Evolutionary conservation across 2,797 vertebrate genomes (phyloP), one percentile per base, ranked within the genome.

Genomic region (Coregonus sp.): DNA sequence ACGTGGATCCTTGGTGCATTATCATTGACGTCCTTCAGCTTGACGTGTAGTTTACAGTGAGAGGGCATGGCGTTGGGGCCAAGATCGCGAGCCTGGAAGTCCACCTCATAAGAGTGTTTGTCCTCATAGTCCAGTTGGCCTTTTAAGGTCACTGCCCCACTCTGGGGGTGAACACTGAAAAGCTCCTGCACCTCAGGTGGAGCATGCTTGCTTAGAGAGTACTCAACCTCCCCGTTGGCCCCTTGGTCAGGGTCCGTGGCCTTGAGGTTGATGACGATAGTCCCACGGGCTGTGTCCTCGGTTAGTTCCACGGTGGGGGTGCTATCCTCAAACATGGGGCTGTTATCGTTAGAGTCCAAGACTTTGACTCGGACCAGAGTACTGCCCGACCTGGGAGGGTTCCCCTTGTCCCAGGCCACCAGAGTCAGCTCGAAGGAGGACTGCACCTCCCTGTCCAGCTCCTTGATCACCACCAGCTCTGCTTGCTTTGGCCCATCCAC

Each of bases 341-440:
- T 98, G 81, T 98, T 98, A 80, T 98, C 97, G 0, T 98, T 98
- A 54, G 97, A 98, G 86, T 99, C 97, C 0, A 96, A 87, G 70
- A 98, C 94, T 0, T 91, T 95, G 74, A 99, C 93, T 75, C 89
- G 94, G 47, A 99, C 87, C 80, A 95, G 87, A 37, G 95, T 94
- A 1, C 94, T 97, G 18, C 96, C 97, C 59, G 97, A 97, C 82
- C 91, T 95, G 0, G 95, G 96, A 0, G 96, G 97, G 61, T 91
- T 91, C 63, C 97, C 98, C 2, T 95, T 96, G 78, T 98, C 97
- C 65, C 93, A 95, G 12, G 97, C 98, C 0, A 91, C 92, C 82
- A 98, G 79, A 5, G 91, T 93, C 0, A 99, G 89, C 56, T 96
- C 90, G 0, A 97, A 96, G 71, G 89, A 94, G 1, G 93, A 94